Evolutionary conservation across 2,797 vertebrate species (phyloP).

Genomic region (Leptoclinus maculatus): DNA sequence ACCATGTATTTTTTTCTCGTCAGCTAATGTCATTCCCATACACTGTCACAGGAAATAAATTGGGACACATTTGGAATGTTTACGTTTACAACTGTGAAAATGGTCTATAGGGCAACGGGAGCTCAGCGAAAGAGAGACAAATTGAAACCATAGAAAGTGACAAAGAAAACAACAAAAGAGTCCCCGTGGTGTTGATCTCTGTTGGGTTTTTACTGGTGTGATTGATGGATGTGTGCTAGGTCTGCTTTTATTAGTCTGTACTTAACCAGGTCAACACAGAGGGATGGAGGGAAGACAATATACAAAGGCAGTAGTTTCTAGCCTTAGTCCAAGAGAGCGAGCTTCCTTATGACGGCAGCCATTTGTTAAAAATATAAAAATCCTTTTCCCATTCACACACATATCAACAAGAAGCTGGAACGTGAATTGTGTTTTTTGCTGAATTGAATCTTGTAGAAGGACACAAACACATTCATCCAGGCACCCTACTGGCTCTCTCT

Average conservation of each 20-base stretch:
- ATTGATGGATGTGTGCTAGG: constrained; percentile 65
- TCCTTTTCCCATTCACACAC: constrained; percentile 34
- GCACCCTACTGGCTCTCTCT: constrained; percentile 15
- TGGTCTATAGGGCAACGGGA: constrained; percentile 9
- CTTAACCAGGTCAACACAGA: constrained; percentile 55
- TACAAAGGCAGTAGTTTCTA: constrained; percentile 43
- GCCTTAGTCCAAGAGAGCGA: constrained; percentile 22
- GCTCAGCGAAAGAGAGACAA: constrained; percentile 24
- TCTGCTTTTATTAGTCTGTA: constrained; percentile 66
- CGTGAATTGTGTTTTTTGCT: constrained; percentile 34
- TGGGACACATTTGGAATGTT: not conserved
- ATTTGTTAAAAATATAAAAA: constrained; percentile 55
- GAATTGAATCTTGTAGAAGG: constrained; percentile 43
- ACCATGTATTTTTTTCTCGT: not conserved
- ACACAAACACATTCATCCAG: constrained; percentile 9
- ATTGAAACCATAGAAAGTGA: constrained; percentile 29
- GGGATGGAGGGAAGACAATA: constrained; percentile 28
- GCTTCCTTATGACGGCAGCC: constrained; percentile 41
- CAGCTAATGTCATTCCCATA: not conserved
- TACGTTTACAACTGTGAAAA: not conserved
- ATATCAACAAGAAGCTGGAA: constrained; percentile 50
- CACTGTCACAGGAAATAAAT: not conserved
- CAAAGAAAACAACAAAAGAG: constrained; percentile 8
- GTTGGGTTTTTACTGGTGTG: constrained; percentile 58
- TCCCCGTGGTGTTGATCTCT: constrained; percentile 62